Base-by-base conservation (phyloP, 2,888 invertebrate genomes). In the Tipula unca region DNA sequence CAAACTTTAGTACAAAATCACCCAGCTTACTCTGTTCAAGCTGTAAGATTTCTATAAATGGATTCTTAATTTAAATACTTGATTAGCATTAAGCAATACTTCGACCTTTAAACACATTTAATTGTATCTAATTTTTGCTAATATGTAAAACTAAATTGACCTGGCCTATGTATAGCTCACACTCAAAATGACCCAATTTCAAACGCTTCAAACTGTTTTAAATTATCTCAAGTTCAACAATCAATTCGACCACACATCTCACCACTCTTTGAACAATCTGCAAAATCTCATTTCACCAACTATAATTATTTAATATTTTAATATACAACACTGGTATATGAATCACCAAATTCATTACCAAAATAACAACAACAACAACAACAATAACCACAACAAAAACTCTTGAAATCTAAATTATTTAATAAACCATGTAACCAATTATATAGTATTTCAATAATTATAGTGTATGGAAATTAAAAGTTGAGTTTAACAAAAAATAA, bases 381-480 rank as follows among this genome's bases (percentile, higher is more conserved):
- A 10, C 5, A 39, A 39, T 13, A 13, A n/a, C n/a, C n/a, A 32
- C 32, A 32, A 32, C 4, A 48, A 48, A 20, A 69, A 8, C 69
- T 69, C 25, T 69, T 69, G 69, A 25, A 69, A 69, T 69, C 20
- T 13, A 69, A 69, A 69, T 69, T 69, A 69, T 69, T 69, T 20
- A 69, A 69, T 69, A 69, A 69, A 69, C 69, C 25, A 69, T 69
- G 69, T 69, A 69, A 69, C 69, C 69, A 69, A 69, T 69, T 69
- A 69, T 69, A 69, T 69, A 69, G 69, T 69, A 69, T 69, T 69
- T 69, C 69, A 69, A 69, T 69, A 69, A 69, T 69, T 69, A 69
- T 69, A 69, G 69, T 69, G 69, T 69, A 69, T 69, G 20, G 69
- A 25, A 69, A 25, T 69, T 69, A 69, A 69, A 69, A 25, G 25